Percentiles rank a stretch among this genome's conserved stretches.
These are phyloP conservation scores for Tetranychus piercei DNA, from an alignment of 2,888 invertebrate species.

Conservation along the genomic window DNA sequence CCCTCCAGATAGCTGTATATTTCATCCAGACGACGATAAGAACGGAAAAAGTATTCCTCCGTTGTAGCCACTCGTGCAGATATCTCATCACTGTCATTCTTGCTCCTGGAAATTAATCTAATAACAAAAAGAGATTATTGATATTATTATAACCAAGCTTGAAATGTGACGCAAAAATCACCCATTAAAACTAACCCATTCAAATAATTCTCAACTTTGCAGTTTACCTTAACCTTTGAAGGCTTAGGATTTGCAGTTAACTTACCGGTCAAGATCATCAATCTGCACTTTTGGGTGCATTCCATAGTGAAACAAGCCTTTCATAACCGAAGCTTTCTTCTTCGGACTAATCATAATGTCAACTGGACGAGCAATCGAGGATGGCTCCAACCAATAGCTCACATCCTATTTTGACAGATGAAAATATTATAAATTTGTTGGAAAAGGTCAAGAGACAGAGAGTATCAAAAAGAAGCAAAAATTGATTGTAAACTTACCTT, in stretches of 20 bases:
- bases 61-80: not conserved
- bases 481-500: not conserved
- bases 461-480: not conserved
- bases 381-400: slow-evolving; percentile 24
- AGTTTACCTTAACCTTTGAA: too few relatives aligned
- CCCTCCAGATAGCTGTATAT: not conserved
- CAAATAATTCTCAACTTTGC: not conserved
- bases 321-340: slow-evolving; percentile 47
- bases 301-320: not conserved
- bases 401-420: not conserved
- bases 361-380: slow-evolving; percentile 46
- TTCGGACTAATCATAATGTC: slow-evolving; percentile 96
- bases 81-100: not conserved
- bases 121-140: not conserved
- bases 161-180: not conserved
- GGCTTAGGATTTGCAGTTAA: too few relatives aligned
- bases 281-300: not conserved
- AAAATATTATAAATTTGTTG: not conserved
- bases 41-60: not conserved
- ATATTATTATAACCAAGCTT: not conserved
- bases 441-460: not conserved
- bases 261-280: not conserved
- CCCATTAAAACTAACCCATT: not conserved
- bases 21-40: not conserved
- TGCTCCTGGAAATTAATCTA: not conserved